Evolutionary conservation across 2,888 invertebrate species (phyloP).

Genomic region (Sinodicranocentrus sp.): DNA sequence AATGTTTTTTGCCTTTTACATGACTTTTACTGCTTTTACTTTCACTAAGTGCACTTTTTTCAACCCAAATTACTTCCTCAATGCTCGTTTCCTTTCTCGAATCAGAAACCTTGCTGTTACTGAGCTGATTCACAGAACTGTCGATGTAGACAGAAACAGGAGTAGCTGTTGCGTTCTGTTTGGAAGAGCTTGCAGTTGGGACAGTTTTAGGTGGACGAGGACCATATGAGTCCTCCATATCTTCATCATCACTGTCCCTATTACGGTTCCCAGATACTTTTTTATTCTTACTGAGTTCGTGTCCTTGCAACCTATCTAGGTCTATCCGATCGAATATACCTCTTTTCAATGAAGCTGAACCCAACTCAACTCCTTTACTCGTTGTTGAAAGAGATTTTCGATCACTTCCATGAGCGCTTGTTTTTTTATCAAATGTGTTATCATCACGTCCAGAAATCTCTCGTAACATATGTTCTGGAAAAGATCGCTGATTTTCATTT

Average conservation of each 20-base stretch:
- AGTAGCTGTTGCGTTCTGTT: background rate
- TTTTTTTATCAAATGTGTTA: constrained; percentile 37
- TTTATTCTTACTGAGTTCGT: constrained; percentile 15
- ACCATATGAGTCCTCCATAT: constrained; percentile 64
- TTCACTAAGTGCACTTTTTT: constrained; percentile 51
- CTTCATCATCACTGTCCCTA: constrained; percentile 27
- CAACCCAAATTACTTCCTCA: constrained; percentile 73
- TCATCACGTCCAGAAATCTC: constrained; percentile 46
- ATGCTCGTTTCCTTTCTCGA: constrained; percentile 30
- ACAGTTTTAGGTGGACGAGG: constrained; percentile 60
- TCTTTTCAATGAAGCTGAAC: constrained; percentile 15
- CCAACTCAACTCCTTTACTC: constrained; percentile 52
- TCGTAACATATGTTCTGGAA: constrained; percentile 33
- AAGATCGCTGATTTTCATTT: constrained; percentile 37
- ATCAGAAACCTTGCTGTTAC: constrained; percentile 36
- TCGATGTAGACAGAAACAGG: too few species aligned
- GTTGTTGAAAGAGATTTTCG: constrained; percentile 35
- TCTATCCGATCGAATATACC: constrained; percentile 66
- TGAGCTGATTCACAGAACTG: constrained; percentile 19
- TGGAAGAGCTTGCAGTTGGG: constrained; percentile 10
- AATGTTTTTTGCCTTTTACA: constrained; percentile 58
- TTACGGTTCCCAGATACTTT: background rate
- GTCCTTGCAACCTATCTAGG: constrained; percentile 54
- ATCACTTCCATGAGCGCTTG: background rate
- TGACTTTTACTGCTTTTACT: constrained; percentile 51